These are phyloP conservation scores for Sabellastarte sp. DNA, from an alignment of 2,888 invertebrate genomes.

Conservation along the genomic window DNA sequence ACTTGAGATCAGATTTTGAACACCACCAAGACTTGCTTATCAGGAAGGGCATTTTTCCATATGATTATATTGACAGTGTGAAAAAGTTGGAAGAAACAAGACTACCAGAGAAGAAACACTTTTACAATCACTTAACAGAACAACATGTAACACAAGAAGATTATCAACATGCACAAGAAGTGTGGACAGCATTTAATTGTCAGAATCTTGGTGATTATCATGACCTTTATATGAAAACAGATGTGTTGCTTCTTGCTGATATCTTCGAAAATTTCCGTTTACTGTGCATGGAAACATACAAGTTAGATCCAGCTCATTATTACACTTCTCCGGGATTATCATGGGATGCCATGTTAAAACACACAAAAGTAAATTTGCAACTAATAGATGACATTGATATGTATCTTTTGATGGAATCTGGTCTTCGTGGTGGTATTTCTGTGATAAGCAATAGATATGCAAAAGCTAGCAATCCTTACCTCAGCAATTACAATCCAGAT, in stretches of 20 bases:
- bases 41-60: too few relatives aligned
- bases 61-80: too few relatives aligned
- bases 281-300: constrained; percentile 28
- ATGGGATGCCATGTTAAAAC: too few relatives aligned
- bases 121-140: constrained; percentile 8
- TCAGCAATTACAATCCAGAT: constrained; percentile 22
- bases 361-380: too few relatives aligned
- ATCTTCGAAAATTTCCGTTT: constrained; percentile 18
- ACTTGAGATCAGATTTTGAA: too few relatives aligned
- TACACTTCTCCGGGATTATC: constrained; percentile 34
- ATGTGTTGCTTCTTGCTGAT: constrained; percentile 11
- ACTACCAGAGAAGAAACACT: constrained; percentile 1
- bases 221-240: constrained; percentile 12
- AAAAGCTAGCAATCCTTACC: too few relatives aligned
- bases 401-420: too few relatives aligned
- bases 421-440: too few relatives aligned
- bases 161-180: constrained; percentile 6
- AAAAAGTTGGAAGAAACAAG: too few relatives aligned
- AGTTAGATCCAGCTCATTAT: constrained; percentile 35
- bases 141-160: constrained; percentile 6
- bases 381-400: too few relatives aligned
- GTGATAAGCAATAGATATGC: too few relatives aligned
- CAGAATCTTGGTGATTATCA: constrained; percentile 8
- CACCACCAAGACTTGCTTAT: too few relatives aligned
- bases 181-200: constrained; percentile 7